These are phyloP conservation scores for Oryzias celebensis DNA, from an alignment of 2,113 vertebrate genomes.

Conservation along the genomic window DNA sequence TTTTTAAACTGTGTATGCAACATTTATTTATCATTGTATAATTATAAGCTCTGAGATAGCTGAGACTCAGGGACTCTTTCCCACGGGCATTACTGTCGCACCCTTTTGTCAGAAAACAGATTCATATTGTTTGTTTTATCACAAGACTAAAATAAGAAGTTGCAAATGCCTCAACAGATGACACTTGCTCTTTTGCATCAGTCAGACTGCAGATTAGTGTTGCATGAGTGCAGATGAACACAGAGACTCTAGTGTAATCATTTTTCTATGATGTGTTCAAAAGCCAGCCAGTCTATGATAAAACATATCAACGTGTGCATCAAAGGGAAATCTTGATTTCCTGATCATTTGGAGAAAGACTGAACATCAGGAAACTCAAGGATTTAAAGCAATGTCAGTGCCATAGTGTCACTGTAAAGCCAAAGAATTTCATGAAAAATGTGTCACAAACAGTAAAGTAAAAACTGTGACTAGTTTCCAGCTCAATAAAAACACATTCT, in stretches of 20 bases:
- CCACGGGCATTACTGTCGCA: not conserved
- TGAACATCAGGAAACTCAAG: no score
- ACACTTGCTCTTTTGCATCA: constrained; percentile 1
- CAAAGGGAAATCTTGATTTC: not conserved
- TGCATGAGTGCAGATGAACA: constrained; percentile 11
- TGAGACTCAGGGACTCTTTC: constrained; percentile 8
- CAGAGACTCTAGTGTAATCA: constrained; percentile 9
- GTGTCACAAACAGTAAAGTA: not conserved
- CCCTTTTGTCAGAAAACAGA: not conserved
- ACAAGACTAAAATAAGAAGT: constrained; percentile 13
- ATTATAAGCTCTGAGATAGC: not conserved
- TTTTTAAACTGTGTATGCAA: no score
- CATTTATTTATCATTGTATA: no score
- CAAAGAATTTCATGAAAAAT: not conserved
- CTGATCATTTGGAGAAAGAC: no score
- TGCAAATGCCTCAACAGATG: not conserved
- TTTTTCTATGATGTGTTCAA: constrained; percentile 8
- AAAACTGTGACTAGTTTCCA: not conserved
- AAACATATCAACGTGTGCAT: constrained; percentile 5
- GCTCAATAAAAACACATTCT: not conserved
- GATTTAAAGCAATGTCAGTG: not conserved
- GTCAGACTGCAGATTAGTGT: not conserved
- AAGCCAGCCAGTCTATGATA: not conserved
- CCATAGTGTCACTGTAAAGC: not conserved
- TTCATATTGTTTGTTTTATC: constrained; percentile 10